Conservation (phyloP, 2,113 vertebrate species). For the Todiramphus saurophagus region DNA sequence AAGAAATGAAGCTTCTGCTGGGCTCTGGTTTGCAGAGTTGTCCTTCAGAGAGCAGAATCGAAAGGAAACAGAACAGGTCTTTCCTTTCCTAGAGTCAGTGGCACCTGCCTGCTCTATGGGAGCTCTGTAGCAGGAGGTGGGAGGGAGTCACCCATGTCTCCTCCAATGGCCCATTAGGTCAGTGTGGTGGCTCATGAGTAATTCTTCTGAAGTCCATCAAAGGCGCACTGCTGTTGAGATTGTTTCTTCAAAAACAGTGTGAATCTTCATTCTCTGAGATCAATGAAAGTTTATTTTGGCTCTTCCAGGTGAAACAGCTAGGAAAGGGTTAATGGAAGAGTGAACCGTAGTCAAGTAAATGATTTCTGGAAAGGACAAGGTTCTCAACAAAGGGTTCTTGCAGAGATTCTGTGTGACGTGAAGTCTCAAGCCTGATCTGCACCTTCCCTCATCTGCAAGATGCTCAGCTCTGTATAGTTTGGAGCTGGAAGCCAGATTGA, state of each 20-base stretch:
- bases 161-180: not conserved
- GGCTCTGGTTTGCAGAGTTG: not conserved
- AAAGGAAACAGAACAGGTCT: not conserved
- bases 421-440: not conserved
- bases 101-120: not conserved
- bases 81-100: not conserved
- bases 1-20: not conserved
- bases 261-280: not conserved
- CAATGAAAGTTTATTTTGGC: not conserved
- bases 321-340: not conserved
- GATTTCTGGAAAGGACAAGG: not conserved
- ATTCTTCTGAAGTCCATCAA: not conserved
- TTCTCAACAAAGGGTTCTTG: accelerated
- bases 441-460: not conserved
- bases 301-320: not conserved
- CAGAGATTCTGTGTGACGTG: not conserved
- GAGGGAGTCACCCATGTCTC: not conserved
- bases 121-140: not conserved
- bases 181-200: not conserved
- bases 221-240: not conserved
- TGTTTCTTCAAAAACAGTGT: not conserved
- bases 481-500: not conserved
- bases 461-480: not conserved
- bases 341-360: not conserved
- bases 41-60: not conserved